phyloP scores from a whole-genome alignment of 2,888 invertebrate genomes.

The Dynastes tityus region DNA sequence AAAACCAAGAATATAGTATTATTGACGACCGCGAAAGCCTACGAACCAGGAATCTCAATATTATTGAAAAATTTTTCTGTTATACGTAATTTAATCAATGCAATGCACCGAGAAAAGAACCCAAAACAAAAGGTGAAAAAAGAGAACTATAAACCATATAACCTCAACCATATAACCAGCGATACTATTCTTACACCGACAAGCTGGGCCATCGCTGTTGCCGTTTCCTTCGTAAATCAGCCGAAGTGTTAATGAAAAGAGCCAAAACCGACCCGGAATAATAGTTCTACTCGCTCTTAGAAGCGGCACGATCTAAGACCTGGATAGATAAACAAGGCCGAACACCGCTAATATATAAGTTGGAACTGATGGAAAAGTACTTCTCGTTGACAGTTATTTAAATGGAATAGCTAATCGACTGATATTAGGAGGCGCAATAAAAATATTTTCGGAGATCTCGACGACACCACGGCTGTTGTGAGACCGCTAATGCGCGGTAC shows the following conservation, averaged over 20 bases:
- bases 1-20: too few species aligned
- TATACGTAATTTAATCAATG: too few species aligned
- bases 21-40: too few species aligned
- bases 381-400: conserved; percentile 42
- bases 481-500: neutral
- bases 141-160: too few species aligned
- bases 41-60: too few species aligned
- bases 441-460: conserved; percentile 32
- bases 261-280: conserved; percentile 42
- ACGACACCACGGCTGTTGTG: neutral
- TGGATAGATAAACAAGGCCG: conserved; percentile 37
- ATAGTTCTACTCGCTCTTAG: conserved; percentile 49
- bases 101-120: too few species aligned
- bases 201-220: conserved; percentile 7
- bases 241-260: conserved; percentile 52
- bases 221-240: conserved; percentile 49
- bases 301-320: conserved; percentile 50
- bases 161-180: neutral
- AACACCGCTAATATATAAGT: conserved; percentile 49
- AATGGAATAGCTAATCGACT: conserved; percentile 39
- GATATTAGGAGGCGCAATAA: conserved; percentile 33
- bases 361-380: conserved; percentile 41
- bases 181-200: neutral
- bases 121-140: too few species aligned
- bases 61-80: too few species aligned